A percentile compares a stretch with the other conserved stretches of the same genome.
Evolutionary conservation across 2,888 invertebrate species (phyloP).

Genomic region (Panopea generosa): DNA sequence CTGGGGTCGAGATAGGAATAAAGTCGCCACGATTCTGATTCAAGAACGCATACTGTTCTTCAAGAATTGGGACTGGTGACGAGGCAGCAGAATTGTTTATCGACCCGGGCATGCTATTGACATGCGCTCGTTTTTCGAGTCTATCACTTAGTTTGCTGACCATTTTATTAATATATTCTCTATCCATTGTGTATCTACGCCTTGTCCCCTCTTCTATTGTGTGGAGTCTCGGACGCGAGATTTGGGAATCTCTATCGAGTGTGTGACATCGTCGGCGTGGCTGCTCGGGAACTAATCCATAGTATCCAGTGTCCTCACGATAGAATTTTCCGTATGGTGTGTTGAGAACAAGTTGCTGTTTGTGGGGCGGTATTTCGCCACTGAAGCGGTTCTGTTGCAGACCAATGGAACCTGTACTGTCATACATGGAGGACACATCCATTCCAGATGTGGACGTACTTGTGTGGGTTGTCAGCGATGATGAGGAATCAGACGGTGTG

Average conservation of each 20-base stretch:
- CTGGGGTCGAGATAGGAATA: slow-evolving; percentile 72
- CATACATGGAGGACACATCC: slow-evolving; percentile 58
- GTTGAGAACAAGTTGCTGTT: slow-evolving; percentile 76
- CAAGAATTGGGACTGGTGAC: slow-evolving; percentile 75
- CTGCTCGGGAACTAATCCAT: slow-evolving; percentile 75
- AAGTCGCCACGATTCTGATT: slow-evolving; percentile 73
- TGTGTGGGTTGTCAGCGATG: slow-evolving; percentile 57
- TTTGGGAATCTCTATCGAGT: slow-evolving; percentile 75
- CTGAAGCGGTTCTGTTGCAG: slow-evolving; percentile 57
- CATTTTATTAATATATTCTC: slow-evolving; percentile 79
- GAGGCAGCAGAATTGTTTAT: slow-evolving; percentile 76
- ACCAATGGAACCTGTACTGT: slow-evolving; percentile 60
- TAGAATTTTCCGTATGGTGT: slow-evolving; percentile 81
- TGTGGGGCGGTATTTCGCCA: slow-evolving; percentile 27
- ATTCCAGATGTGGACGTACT: slow-evolving; percentile 67
- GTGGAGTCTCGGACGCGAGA: slow-evolving; percentile 76
- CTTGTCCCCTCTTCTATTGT: slow-evolving; percentile 78
- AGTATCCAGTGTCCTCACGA: slow-evolving; percentile 77
- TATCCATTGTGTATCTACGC: slow-evolving; percentile 77
- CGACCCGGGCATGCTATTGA: slow-evolving; percentile 78
- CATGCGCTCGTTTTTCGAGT: slow-evolving; percentile 72
- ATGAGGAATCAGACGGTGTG: slow-evolving; percentile 71
- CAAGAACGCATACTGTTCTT: slow-evolving; percentile 70
- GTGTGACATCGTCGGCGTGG: slow-evolving; percentile 79
- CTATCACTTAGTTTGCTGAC: slow-evolving; percentile 74